Percentiles rank a stretch among this genome's conserved stretches.
These are phyloP conservation scores for Nemopilema nomurai DNA, from an alignment of 30 jellyfish, hydroid and myxozoan species.

Conservation along the genomic window DNA sequence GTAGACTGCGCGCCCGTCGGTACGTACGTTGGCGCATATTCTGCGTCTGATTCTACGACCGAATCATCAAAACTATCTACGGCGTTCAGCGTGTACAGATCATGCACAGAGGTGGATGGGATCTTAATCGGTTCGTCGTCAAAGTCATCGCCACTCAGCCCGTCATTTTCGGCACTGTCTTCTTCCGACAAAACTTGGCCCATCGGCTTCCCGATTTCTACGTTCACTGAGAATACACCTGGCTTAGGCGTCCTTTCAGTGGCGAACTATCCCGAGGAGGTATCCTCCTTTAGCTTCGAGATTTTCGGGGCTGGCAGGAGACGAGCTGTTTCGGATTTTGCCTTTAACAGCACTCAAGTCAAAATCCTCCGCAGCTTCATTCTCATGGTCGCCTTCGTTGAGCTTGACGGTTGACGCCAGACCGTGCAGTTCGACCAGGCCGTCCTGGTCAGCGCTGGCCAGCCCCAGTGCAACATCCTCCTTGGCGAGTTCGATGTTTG, in stretches of 20 bases:
- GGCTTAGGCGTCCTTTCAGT: background rate
- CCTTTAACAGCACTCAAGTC: background rate
- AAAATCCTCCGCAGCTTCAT: background rate
- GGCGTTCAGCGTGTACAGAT: constrained; percentile 41
- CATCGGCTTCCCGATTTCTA: constrained; percentile 25
- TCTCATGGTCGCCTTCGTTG: background rate
- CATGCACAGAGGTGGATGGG: constrained; percentile 62
- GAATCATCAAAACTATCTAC: constrained; percentile 58
- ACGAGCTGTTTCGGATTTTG: background rate
- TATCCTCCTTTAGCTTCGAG: background rate
- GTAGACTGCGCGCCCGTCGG: constrained; percentile 29
- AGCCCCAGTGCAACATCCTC: constrained; percentile 4
- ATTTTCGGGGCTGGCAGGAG: background rate
- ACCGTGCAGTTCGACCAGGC: background rate
- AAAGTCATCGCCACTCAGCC: constrained; percentile 25
- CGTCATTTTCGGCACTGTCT: constrained; percentile 19
- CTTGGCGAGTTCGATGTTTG: constrained; percentile 15
- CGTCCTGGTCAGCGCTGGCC: constrained; percentile 6
- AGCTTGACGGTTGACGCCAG: background rate
- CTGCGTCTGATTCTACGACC: constrained; percentile 32
- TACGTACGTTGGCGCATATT: constrained; percentile 30
- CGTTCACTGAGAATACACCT: background rate
- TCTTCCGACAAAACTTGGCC: constrained; percentile 37
- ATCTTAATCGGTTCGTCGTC: constrained; percentile 23
- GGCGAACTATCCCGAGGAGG: background rate